phyloP scores from a whole-genome alignment of 2,888 invertebrate species.

The Thalpophila matura region DNA sequence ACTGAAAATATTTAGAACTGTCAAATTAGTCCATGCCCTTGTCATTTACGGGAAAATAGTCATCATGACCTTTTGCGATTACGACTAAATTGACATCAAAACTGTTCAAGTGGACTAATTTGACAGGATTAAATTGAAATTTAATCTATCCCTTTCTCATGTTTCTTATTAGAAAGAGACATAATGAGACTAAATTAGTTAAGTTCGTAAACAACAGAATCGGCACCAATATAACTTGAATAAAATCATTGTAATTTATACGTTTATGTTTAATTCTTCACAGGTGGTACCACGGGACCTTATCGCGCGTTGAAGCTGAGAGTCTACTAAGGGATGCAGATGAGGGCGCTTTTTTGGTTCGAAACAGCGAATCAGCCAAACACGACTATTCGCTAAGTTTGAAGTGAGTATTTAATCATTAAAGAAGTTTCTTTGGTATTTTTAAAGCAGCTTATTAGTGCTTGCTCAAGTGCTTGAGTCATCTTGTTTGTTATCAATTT shows the following conservation, averaged over 20 bases:
- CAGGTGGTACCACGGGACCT: slow-evolving; percentile 99
- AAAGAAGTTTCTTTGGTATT: background rate
- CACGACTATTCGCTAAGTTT: slow-evolving; percentile 98
- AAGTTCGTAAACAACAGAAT: too few relatives aligned
- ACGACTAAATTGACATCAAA: too few relatives aligned
- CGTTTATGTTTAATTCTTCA: slow-evolving; percentile 40
- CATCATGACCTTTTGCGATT: too few relatives aligned
- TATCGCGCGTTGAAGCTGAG: slow-evolving; percentile 97
- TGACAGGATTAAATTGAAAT: too few relatives aligned
- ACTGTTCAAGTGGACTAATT: too few relatives aligned
- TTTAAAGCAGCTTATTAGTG: slow-evolving; percentile 1
- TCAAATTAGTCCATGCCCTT: too few relatives aligned
- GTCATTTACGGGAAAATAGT: too few relatives aligned
- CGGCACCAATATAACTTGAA: background rate
- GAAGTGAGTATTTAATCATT: slow-evolving; percentile 93
- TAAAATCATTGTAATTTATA: background rate
- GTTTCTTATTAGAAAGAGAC: too few relatives aligned
- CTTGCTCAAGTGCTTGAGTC: too few relatives aligned
- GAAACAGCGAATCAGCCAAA: slow-evolving; percentile 98
- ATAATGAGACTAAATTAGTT: too few relatives aligned
- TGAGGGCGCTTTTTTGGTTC: slow-evolving; percentile 98
- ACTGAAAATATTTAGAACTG: too few relatives aligned
- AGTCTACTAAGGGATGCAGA: slow-evolving; percentile 94
- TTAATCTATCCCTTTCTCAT: too few relatives aligned
- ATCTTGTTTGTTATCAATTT: slow-evolving; percentile 7